Conservation (phyloP, 2,888 invertebrate species). For the Perdita meconis region DNA sequence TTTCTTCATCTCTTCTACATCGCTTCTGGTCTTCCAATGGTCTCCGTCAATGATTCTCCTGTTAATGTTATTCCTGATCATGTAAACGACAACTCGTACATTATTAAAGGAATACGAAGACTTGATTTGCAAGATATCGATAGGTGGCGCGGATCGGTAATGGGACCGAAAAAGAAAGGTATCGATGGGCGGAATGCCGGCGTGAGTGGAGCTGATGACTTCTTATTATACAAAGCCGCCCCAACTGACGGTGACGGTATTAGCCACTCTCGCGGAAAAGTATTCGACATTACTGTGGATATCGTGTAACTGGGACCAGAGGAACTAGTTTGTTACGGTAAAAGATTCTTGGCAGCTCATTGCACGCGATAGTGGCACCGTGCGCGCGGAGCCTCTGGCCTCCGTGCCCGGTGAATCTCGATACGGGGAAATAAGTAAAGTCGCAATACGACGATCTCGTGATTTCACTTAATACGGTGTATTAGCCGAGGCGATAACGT, state of each 20-base stretch:
- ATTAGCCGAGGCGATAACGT: slow-evolving; percentile 59
- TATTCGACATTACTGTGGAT: slow-evolving; percentile 63
- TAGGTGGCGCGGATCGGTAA: background rate
- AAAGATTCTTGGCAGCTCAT: slow-evolving; percentile 68
- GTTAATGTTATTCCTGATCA: too few relatives aligned
- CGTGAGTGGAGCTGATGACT: slow-evolving; percentile 38
- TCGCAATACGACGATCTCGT: slow-evolving; percentile 35
- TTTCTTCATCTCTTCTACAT: too few relatives aligned
- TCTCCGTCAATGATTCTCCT: too few relatives aligned
- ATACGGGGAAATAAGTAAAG: slow-evolving; percentile 50
- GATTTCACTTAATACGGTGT: slow-evolving; percentile 62
- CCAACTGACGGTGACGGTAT: slow-evolving; percentile 50
- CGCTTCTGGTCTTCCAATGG: too few relatives aligned
- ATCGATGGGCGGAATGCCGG: slow-evolving; percentile 45
- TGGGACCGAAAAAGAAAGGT: slow-evolving; percentile 11
- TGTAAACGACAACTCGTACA: too few relatives aligned
- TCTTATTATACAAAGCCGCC: slow-evolving; percentile 58
- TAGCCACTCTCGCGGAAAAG: slow-evolving; percentile 58
- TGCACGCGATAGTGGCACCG: slow-evolving; percentile 58
- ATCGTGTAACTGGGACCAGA: slow-evolving; percentile 65
- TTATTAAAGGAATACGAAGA: too few relatives aligned
- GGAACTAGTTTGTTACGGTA: slow-evolving; percentile 70
- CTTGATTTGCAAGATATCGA: too few relatives aligned
- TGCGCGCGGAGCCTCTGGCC: slow-evolving; percentile 36
- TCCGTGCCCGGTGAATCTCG: slow-evolving; percentile 50